Evolutionary conservation across 2,888 invertebrate genomes (phyloP).

Genomic region (Eupithecia subumbrata): DNA sequence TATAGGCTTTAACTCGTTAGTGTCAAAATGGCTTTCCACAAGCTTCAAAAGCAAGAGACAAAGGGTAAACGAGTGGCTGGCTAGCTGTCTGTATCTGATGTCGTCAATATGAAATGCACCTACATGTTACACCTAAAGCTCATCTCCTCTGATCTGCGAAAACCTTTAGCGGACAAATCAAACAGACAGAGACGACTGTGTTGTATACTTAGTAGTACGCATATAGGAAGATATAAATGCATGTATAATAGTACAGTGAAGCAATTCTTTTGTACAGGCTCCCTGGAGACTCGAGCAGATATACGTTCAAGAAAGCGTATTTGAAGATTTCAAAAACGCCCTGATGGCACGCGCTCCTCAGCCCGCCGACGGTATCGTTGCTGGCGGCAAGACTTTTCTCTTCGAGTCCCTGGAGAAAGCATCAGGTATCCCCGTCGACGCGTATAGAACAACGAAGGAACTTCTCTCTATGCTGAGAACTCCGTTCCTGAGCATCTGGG

Average conservation of each 20-base stretch:
- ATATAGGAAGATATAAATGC: no score
- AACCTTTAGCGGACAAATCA: no score
- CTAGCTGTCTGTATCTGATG: no score
- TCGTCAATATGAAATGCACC: no score
- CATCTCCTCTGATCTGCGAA: no score
- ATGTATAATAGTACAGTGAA: background rate
- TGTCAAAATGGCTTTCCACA: no score
- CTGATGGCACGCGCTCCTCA: background rate
- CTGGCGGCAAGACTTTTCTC: background rate
- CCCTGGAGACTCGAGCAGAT: slow-evolving; percentile 20
- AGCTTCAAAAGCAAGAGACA: no score
- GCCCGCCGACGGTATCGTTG: background rate
- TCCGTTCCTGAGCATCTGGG: slow-evolving; percentile 11
- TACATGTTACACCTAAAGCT: no score
- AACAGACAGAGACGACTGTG: no score
- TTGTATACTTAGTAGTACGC: no score
- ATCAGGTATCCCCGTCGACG: background rate
- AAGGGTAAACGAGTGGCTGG: no score
- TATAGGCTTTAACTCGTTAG: no score
- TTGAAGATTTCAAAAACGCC: slow-evolving; percentile 15
- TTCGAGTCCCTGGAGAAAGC: background rate
- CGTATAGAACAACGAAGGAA: slow-evolving; percentile 9
- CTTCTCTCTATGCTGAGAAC: background rate
- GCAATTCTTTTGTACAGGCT: slow-evolving; percentile 10
- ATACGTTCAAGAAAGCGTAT: slow-evolving; percentile 24